Base-by-base conservation (phyloP, 2,797 vertebrate genomes). In the Anniella stebbinsi region DNA sequence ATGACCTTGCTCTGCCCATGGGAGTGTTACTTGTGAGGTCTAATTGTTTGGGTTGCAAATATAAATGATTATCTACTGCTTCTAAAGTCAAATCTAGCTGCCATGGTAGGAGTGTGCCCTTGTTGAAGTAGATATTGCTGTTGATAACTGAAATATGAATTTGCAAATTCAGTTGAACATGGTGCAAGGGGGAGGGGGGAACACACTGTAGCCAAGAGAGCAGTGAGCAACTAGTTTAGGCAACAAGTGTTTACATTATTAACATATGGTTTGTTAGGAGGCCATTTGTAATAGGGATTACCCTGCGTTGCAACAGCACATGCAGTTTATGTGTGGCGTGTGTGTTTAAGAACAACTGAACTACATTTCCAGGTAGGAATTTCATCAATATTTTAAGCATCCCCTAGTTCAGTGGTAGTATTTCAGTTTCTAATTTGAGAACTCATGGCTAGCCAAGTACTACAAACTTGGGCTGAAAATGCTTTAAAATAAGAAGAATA, bases 1-100 rank as follows among this genome's bases (percentile, higher is more conserved):
- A 70, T 86, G 84, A 80, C 88, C 83, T 89, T 89, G 63, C 76
- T 60, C 30, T 81, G 54, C 69, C 33, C 45, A 87, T 54, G 67
- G 84, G 69, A 87, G 89, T 75, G 57, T 13, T 41, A 51, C 33
- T 38, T 76, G 7, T 83, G 21, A 51, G 54, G 70, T 51, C 25
- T 90, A 87, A 23, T 30, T 87, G n/a, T 73, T 73, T 63, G 33
- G 45, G 57, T 66, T 54, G 60, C 41, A 63, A n/a, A 9, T 75
- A 63, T 54, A 21, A 33, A 63, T 23, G 38, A 81, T 48, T 86
- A 60, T 38, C 38, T 60, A 15, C 18, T 67, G 30, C 30, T 63
- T 86, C 33, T 81, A 66, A 81, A 48, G 30, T 60, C 25, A 86
- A 25, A 2, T 38, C 66, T 72, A 60, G 80, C 25, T 83, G 48